A percentile compares a stretch with the other conserved stretches of the same genome.
Evolutionary conservation across 1,140 invertebrate species (phyloP).

Genomic region (Tetranychus cinnabarinus): DNA sequence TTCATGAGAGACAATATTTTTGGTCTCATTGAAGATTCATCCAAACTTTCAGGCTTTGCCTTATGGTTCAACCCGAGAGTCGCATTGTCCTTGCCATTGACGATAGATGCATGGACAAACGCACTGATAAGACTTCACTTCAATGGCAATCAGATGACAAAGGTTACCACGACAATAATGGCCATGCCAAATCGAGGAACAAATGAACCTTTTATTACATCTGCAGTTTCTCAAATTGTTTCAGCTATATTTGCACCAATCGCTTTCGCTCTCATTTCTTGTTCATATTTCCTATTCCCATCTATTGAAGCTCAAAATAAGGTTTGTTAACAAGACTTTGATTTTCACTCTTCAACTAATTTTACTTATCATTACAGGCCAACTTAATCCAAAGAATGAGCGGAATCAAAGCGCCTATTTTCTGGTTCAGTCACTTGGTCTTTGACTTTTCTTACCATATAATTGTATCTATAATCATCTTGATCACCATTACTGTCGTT

Average conservation of each 20-base stretch:
- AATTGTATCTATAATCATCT: constrained; percentile 2
- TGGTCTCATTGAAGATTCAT: too few relatives aligned
- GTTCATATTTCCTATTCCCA: background rate
- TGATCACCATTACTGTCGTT: constrained; percentile 5
- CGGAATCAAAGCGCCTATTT: constrained; percentile 7
- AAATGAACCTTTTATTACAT: too few relatives aligned
- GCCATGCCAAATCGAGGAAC: too few relatives aligned
- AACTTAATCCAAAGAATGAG: constrained; percentile 14
- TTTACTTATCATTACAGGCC: constrained; percentile 4
- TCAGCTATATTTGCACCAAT: background rate
- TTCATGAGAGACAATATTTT: too few relatives aligned
- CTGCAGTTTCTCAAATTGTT: too few relatives aligned
- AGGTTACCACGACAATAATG: too few relatives aligned
- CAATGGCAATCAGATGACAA: too few relatives aligned
- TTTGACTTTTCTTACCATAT: constrained; percentile 10
- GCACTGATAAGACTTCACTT: too few relatives aligned
- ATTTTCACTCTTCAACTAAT: background rate
- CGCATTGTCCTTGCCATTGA: too few relatives aligned
- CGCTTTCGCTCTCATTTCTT: background rate
- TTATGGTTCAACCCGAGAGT: too few relatives aligned
- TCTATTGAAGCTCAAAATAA: background rate
- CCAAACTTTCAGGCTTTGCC: too few relatives aligned
- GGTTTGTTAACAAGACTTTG: background rate
- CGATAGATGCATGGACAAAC: too few relatives aligned
- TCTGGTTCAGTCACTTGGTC: constrained; percentile 10